Evolutionary conservation across 1,140 invertebrate genomes (phyloP).

Genomic region (Calliopsis andreniformis): DNA sequence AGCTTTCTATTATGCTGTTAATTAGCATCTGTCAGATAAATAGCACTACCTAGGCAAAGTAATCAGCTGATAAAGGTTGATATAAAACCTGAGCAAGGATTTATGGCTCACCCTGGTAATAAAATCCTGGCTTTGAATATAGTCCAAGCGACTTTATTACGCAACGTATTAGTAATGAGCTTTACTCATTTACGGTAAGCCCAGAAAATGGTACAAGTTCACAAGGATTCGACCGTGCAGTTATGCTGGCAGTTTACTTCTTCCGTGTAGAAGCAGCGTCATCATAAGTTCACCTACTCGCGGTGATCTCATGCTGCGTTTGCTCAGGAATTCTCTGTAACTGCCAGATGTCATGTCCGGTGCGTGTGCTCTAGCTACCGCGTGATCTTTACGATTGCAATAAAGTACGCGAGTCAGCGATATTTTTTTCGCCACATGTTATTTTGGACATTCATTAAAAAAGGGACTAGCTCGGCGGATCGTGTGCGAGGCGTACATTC

Average conservation of each 20-base stretch:
- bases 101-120: no score
- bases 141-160: slow-evolving; percentile 1
- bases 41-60: no score
- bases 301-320: slow-evolving; percentile 28
- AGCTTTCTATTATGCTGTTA: no score
- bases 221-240: slow-evolving; percentile 5
- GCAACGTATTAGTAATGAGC: background rate
- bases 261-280: background rate
- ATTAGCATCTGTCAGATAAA: no score
- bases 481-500: no score
- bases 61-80: no score
- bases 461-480: background rate
- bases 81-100: no score
- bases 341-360: background rate
- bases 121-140: no score
- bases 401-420: background rate
- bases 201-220: background rate
- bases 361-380: background rate
- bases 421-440: background rate
- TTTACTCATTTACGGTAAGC: slow-evolving; percentile 4
- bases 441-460: background rate
- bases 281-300: slow-evolving; percentile 30
- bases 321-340: slow-evolving; percentile 3
- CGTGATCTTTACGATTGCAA: slow-evolving; percentile 16
- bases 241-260: slow-evolving; percentile 2